Base-by-base conservation (phyloP, 2,888 invertebrate genomes). In the Antheraea assamensis region DNA sequence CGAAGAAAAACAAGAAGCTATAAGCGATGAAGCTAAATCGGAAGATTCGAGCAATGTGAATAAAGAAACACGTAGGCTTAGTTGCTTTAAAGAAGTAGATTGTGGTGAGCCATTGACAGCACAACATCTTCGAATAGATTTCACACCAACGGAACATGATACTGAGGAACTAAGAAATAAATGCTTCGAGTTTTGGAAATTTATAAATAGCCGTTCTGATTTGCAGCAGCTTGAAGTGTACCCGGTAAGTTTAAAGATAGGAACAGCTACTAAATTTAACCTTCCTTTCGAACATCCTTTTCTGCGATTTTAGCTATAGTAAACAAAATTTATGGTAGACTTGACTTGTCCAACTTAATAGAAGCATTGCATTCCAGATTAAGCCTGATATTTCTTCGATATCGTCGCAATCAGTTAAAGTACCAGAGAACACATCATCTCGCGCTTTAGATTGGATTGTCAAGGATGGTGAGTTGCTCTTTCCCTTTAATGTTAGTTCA, bases 111-210 rank as follows among this genome's bases (percentile, higher is more conserved):
- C 87, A 0, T 71, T 83, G 21, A 27, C 49, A 10, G 52, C 78
- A 0, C 87, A 88, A 64, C 84, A 79, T 8, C 24, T 88, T 24
- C 73, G 77, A 10, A 74, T 88, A 8, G 84, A 88, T 75, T 88
- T 87, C 76, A 82, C 80, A 10, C 81, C 81, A 1, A 73, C 74
- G 0, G 77, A 81, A 15, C 76, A 75, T 35, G 78, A 78, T 30
- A 75, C 72, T 19, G 75, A 74, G 21, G 74, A 70, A 5, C n/a
- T 74, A 4, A 27, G 74, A 58, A 61, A 75, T 8, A 79, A 79
- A 55, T 78, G 78, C 70, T 64, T 35, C 3, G 70, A 61, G 13
- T 79, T 79, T 73, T 79, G 78, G 79, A 64, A 75, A 42, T 74
- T 78, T 8, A 31, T 79, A 1, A 72, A 75, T 3, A 70, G 24